Conservation (phyloP, 2,888 invertebrate species). For the Tachina grossa region DNA sequence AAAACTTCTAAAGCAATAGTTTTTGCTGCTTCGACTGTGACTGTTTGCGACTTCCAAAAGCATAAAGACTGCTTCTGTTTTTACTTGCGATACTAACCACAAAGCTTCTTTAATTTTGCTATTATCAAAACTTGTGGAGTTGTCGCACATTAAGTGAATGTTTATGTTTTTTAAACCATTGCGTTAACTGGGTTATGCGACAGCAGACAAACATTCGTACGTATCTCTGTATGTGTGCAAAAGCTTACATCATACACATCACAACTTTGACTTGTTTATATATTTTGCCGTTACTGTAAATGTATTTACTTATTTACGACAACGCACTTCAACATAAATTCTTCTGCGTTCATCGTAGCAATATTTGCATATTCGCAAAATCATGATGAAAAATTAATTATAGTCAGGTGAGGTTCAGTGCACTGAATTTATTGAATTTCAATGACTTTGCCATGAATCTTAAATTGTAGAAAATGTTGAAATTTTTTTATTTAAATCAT, state of each 20-base stretch:
- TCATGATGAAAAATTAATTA: not conserved
- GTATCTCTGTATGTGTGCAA: not conserved
- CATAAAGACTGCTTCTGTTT: too few species aligned
- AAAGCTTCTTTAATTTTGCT: too few species aligned
- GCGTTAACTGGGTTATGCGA: not conserved
- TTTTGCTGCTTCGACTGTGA: too few species aligned
- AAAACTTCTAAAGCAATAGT: too few species aligned
- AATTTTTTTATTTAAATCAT: not conserved
- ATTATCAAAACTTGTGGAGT: too few species aligned
- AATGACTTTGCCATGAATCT: not conserved
- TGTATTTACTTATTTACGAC: not conserved
- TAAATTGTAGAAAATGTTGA: not conserved
- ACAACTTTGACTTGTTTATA: not conserved
- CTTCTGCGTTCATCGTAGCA: too few species aligned
- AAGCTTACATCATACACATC: not conserved
- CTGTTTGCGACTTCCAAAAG: too few species aligned
- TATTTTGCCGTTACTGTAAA: not conserved
- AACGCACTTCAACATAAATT: not conserved
- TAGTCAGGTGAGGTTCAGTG: not conserved
- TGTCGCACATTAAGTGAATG: too few species aligned
- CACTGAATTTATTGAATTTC: constrained; percentile 3
- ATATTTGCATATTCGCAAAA: constrained; percentile 4
- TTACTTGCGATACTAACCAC: too few species aligned
- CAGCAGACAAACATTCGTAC: not conserved
- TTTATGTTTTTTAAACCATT: not conserved